Evolutionary conservation across 2,888 invertebrate species (phyloP).

Genomic region (Xestobium rufovillosum): DNA sequence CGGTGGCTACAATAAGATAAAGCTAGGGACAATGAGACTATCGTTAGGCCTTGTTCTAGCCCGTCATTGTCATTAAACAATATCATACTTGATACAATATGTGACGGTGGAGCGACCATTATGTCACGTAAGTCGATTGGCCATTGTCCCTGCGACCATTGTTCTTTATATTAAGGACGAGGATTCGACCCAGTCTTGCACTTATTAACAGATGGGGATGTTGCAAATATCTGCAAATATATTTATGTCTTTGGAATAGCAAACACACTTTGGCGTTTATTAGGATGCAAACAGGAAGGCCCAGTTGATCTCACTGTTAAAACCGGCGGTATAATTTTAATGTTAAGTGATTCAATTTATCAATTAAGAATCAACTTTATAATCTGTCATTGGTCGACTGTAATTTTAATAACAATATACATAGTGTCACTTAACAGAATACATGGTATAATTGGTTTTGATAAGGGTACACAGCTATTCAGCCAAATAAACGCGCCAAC

Average conservation of each 20-base stretch:
- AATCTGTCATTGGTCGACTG: constrained; percentile 39
- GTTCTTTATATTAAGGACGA: constrained; percentile 41
- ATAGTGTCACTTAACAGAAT: constrained; percentile 42
- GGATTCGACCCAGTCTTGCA: constrained; percentile 16
- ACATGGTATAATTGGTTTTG: constrained; percentile 45
- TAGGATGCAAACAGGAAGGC: no score
- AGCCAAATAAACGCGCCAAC: constrained; percentile 19
- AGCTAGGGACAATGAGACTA: constrained; percentile 29
- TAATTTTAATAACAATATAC: constrained; percentile 42
- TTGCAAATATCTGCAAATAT: no score
- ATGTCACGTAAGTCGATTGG: constrained; percentile 44
- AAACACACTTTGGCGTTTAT: no score
- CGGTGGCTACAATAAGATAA: constrained; percentile 32
- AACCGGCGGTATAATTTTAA: no score
- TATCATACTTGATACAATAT: constrained; percentile 44
- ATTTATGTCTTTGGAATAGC: no score
- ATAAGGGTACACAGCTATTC: constrained; percentile 40
- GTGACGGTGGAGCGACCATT: constrained; percentile 39
- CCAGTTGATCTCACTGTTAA: no score
- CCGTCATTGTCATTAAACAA: constrained; percentile 43
- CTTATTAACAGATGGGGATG: no score
- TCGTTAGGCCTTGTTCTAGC: constrained; percentile 38
- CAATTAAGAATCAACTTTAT: constrained; percentile 41
- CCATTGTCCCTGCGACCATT: constrained; percentile 38
- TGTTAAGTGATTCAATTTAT: constrained; percentile 44